These are phyloP conservation scores for Smutsia gigantea DNA, from an alignment of 2,797 vertebrate genomes.

Conservation along the genomic window DNA sequence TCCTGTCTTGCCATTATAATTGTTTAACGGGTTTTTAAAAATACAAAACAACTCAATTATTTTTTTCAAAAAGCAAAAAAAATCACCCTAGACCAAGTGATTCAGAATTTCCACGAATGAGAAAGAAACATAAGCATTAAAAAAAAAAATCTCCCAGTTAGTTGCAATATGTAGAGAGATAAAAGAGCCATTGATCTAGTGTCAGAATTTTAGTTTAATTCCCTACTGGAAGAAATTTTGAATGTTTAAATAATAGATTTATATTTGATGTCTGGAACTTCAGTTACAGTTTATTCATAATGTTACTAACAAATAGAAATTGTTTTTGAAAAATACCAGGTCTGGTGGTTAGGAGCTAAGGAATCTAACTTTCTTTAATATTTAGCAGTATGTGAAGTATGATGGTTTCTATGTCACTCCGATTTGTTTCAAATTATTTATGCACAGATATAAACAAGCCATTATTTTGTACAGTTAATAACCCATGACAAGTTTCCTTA, in stretches of 20 bases:
- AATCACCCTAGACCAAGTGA: neutral
- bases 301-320: neutral
- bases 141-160: neutral
- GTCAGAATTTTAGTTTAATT: conserved; percentile 20
- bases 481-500: conserved; percentile 87
- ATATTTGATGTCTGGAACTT: neutral
- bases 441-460: conserved; percentile 83
- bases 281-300: neutral
- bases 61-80: neutral
- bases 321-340: neutral
- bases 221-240: neutral
- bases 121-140: neutral
- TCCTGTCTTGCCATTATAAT: neutral
- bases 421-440: conserved; percentile 85
- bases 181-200: neutral
- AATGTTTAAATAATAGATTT: neutral
- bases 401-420: conserved; percentile 74
- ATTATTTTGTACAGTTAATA: conserved; percentile 87
- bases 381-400: conserved; percentile 63
- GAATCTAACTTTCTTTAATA: neutral
- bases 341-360: neutral
- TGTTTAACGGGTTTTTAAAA: neutral
- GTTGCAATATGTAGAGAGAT: neutral
- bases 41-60: neutral
- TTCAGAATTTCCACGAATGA: neutral